These are phyloP conservation scores for Apamea sordens DNA, from an alignment of 2,888 invertebrate species.

Conservation along the genomic window DNA sequence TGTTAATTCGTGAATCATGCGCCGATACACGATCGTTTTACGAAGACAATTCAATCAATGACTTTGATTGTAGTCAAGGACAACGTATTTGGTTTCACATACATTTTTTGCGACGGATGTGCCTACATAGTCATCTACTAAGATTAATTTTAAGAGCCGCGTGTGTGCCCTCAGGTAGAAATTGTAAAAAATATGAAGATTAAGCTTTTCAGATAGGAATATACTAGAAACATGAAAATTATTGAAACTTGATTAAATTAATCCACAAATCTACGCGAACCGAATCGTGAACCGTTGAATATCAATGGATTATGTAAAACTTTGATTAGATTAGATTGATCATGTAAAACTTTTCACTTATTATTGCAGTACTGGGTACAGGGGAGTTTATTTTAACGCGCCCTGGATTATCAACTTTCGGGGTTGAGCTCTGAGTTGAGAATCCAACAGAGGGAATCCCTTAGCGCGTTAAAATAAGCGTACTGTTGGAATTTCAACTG, in stretches of 20 bases:
- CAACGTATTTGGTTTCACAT: not conserved
- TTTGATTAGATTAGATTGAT: not conserved
- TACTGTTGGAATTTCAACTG: not conserved
- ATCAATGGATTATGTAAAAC: too few species aligned
- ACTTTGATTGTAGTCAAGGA: conserved; percentile 25
- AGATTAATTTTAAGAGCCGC: not conserved
- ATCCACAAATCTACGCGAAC: not conserved
- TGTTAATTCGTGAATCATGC: conserved; percentile 43
- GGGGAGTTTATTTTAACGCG: not conserved
- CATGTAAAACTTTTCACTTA: not conserved
- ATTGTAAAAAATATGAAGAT: not conserved
- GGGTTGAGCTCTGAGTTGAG: not conserved
- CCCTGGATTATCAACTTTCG: not conserved
- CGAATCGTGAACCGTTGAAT: too few species aligned
- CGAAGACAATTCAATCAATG: conserved; percentile 47
- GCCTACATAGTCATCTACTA: too few species aligned
- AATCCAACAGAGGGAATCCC: not conserved
- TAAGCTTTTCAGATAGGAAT: not conserved
- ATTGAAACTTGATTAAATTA: too few species aligned
- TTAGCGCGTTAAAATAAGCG: not conserved
- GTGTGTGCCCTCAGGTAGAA: not conserved
- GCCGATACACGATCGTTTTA: not conserved
- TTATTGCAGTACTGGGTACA: not conserved
- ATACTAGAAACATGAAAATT: too few species aligned
- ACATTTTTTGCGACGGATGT: not conserved